Percentiles rank a stretch among this genome's conserved stretches.
phyloP scores from a whole-genome alignment of 2,113 vertebrate genomes.

The Bubo blakistoni region DNA sequence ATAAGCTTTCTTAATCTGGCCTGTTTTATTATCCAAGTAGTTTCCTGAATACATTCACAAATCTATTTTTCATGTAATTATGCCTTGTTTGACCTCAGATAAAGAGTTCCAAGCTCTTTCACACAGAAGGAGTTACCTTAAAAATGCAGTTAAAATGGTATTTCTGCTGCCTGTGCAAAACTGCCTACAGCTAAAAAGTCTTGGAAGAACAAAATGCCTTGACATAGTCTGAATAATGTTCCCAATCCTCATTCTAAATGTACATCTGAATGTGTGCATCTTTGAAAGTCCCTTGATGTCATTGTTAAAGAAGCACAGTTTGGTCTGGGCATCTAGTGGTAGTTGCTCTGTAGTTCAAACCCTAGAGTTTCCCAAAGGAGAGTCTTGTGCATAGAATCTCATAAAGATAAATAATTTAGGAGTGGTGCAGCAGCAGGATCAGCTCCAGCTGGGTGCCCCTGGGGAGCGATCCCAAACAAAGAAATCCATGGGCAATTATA shows the following conservation, averaged over 20 bases:
- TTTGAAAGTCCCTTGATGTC: neutral
- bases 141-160: neutral
- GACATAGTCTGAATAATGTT: neutral
- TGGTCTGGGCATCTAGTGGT: too few species aligned
- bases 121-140: neutral
- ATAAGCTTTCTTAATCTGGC: conserved; percentile 5
- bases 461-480: too few species aligned
- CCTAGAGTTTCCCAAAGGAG: too few species aligned
- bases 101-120: neutral
- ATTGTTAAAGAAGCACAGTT: too few species aligned
- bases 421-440: too few species aligned
- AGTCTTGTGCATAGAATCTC: too few species aligned
- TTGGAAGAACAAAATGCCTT: neutral
- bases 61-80: conserved; percentile 11
- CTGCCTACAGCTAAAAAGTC: neutral
- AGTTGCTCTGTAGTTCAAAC: too few species aligned
- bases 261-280: neutral
- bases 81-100: neutral
- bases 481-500: too few species aligned
- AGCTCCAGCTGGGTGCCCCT: too few species aligned
- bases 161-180: neutral
- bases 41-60: neutral
- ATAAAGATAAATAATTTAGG: too few species aligned
- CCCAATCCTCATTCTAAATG: neutral
- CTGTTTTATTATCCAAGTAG: neutral